Percentiles rank a stretch among this genome's conserved stretches.
These are phyloP conservation scores for Erynnis tages DNA, from an alignment of 2,888 invertebrate genomes.

Conservation along the genomic window DNA sequence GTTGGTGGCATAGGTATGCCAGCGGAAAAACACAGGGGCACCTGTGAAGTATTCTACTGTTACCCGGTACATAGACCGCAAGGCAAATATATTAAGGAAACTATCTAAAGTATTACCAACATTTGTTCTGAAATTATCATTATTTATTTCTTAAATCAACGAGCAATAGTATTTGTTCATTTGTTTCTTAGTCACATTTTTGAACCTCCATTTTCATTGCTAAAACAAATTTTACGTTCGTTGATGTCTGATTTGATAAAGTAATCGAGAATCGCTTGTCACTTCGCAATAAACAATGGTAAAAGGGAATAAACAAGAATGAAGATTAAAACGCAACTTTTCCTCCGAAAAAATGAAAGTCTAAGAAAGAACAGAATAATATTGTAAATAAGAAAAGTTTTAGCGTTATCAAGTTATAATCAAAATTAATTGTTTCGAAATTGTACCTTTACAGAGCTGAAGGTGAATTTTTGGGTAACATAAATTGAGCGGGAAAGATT, in stretches of 20 bases:
- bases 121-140: too few species aligned
- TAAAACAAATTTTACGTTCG: not conserved
- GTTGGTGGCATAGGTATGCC: too few species aligned
- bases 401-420: constrained; percentile 25
- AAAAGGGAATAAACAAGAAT: constrained; percentile 18
- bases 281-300: constrained; percentile 9
- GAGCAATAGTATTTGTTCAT: too few species aligned
- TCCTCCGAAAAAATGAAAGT: constrained; percentile 14
- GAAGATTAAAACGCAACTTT: constrained; percentile 22
- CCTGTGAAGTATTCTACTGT: too few species aligned
- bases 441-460: constrained; percentile 8
- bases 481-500: constrained; percentile 3
- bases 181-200: too few species aligned
- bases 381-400: constrained; percentile 28
- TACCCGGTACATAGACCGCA: too few species aligned
- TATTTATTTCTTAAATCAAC: too few species aligned
- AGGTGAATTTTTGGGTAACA: constrained; percentile 8
- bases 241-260: not conserved
- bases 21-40: too few species aligned
- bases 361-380: constrained; percentile 14
- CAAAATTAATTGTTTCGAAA: constrained; percentile 25
- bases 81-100: too few species aligned
- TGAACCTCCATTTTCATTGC: too few species aligned
- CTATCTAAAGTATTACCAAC: too few species aligned
- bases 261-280: too few species aligned